Evolutionary conservation across 2,113 vertebrate species (phyloP).

Genomic region (Gobio gobio): DNA sequence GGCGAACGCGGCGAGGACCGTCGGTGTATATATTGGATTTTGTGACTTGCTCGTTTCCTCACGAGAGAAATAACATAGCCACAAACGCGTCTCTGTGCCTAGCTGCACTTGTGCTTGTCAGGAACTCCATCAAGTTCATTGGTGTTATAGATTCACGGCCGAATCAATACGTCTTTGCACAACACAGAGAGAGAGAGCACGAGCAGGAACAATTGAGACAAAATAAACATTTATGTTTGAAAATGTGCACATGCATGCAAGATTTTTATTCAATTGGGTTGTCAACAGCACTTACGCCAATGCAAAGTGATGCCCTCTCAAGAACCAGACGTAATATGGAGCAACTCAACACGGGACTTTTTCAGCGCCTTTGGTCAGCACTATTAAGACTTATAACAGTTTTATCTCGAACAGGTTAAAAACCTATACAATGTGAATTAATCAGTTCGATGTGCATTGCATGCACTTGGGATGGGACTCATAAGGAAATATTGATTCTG

Average conservation of each 20-base stretch:
- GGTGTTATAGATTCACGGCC: conserved; percentile 37
- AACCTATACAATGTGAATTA: neutral
- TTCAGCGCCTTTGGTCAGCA: conserved; percentile 7
- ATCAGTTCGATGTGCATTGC: neutral
- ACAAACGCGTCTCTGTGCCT: conserved; percentile 22
- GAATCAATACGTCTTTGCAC: conserved; percentile 39
- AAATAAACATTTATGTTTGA: conserved; percentile 47
- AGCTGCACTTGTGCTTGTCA: conserved; percentile 38
- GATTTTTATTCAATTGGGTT: conserved; percentile 34
- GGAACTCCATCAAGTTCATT: conserved; percentile 47
- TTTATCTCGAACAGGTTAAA: neutral
- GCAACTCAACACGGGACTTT: neutral
- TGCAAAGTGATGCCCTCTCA: conserved; percentile 30
- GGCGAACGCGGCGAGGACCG: neutral
- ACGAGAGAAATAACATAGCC: conserved; percentile 35
- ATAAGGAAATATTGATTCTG: neutral
- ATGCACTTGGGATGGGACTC: neutral
- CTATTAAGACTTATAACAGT: neutral
- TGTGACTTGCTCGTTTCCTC: conserved; percentile 23
- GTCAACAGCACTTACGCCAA: conserved; percentile 36
- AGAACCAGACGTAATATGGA: conserved; percentile 29
- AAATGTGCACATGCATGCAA: conserved; percentile 38
- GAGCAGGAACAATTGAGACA: conserved; percentile 32
- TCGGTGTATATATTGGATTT: conserved; percentile 29
- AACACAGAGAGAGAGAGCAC: conserved; percentile 30